Percentiles rank a stretch among this genome's conserved stretches.
Conservation (phyloP, 2,113 vertebrate species). For the Castor canadensis region DNA sequence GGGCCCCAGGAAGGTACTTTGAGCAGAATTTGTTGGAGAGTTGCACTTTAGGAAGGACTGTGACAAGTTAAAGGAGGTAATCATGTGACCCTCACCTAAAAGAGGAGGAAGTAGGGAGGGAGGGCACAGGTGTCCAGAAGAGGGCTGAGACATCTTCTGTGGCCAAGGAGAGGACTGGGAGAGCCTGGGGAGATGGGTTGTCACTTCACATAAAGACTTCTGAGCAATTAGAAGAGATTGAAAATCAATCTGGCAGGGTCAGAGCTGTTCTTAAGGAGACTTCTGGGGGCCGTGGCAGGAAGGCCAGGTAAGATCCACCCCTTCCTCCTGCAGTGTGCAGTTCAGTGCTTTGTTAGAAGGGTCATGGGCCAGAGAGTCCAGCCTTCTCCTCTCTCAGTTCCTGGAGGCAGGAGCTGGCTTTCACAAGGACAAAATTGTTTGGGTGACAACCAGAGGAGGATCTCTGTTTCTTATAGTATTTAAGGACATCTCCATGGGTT, state of each 20-base stretch:
- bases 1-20: not conserved
- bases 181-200: not conserved
- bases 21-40: not conserved
- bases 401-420: not conserved
- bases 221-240: not conserved
- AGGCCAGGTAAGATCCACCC: not conserved
- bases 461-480: not conserved
- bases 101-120: not conserved
- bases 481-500: not conserved
- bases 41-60: not conserved
- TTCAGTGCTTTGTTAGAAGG: fast-evolving
- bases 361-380: too few relatives aligned
- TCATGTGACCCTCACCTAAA: not conserved
- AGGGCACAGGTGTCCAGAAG: not conserved
- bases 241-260: not conserved
- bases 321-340: fast-evolving
- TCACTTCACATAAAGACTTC: not conserved
- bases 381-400: too few relatives aligned
- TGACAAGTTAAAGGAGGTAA: not conserved
- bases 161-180: not conserved
- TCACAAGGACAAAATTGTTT: not conserved
- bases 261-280: not conserved
- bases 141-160: fast-evolving
- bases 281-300: too few relatives aligned
- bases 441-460: not conserved